Percentiles rank a stretch among this genome's conserved stretches.
Conservation (phyloP, 2,113 vertebrate genomes). For the Mixornis gularis region DNA sequence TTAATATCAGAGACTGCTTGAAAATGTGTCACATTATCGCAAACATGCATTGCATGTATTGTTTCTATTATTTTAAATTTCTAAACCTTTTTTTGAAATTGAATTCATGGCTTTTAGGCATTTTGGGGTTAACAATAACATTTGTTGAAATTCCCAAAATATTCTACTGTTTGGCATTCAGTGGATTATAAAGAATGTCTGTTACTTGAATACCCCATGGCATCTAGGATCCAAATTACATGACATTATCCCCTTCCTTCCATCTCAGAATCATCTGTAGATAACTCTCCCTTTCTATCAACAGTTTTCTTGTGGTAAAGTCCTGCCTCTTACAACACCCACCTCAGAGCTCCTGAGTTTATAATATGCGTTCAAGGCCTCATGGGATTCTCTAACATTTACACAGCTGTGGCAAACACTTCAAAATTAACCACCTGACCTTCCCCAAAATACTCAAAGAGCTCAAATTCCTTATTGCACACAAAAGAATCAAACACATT, state of each 20-base stretch:
- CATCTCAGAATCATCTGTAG: not conserved
- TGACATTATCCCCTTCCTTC: not conserved
- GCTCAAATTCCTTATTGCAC: conserved; percentile 2
- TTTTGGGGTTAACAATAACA: not conserved
- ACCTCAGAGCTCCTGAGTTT: not conserved
- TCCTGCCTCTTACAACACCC: not conserved
- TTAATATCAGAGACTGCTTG: not conserved
- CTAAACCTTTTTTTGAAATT: not conserved
- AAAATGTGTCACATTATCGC: not conserved
- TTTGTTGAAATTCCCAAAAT: not conserved
- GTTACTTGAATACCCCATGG: not conserved
- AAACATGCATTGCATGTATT: not conserved
- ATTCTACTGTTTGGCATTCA: not conserved
- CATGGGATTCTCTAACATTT: not conserved
- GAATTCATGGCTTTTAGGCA: not conserved
- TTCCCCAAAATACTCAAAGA: not conserved
- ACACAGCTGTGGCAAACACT: conserved; percentile 38
- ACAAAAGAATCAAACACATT: conserved; percentile 22
- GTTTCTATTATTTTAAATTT: not conserved
- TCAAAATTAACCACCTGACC: conserved; percentile 35
- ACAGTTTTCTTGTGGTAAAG: not conserved
- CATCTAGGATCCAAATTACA: not conserved
- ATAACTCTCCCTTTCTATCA: not conserved
- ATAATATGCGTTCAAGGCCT: not conserved
- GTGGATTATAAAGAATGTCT: not conserved